Percentiles rank a stretch among this genome's conserved stretches.
Evolutionary conservation across 92 coral and sea anemone species (phyloP).

Genomic region (Heliopora coerulea): DNA sequence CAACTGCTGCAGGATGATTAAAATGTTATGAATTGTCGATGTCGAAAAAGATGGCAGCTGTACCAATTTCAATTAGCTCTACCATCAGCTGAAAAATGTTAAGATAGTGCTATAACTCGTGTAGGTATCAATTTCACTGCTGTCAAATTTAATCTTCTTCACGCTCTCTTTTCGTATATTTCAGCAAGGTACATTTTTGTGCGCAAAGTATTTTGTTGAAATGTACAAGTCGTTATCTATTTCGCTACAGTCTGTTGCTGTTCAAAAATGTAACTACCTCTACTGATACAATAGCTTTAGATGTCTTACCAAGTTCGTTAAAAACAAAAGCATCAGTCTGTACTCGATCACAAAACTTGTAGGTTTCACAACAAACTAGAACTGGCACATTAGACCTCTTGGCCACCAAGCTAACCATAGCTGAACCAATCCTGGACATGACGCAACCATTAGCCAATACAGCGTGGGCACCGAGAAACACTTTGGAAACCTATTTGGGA

Average conservation of each 20-base stretch:
- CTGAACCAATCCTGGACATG: constrained; percentile 96
- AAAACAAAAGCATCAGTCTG: constrained; percentile 97
- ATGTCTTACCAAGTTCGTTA: constrained; percentile 77
- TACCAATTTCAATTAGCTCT: too few species aligned
- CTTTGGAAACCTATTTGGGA: constrained; percentile 80
- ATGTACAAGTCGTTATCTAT: background rate
- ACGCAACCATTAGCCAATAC: constrained; percentile 96
- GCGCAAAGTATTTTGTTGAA: background rate
- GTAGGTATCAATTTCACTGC: too few species aligned
- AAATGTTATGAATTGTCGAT: too few species aligned
- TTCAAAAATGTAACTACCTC: too few species aligned
- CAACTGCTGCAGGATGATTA: too few species aligned
- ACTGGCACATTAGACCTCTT: constrained; percentile 93
- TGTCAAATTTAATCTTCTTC: too few species aligned
- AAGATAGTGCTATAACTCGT: too few species aligned
- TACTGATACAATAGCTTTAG: background rate
- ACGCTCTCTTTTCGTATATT: too few species aligned
- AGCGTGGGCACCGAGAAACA: constrained; percentile 99
- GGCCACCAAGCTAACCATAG: constrained; percentile 98
- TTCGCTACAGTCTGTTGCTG: too few species aligned
- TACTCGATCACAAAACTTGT: constrained; percentile 93
- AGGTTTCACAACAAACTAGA: constrained; percentile 97
- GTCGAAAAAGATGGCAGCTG: too few species aligned
- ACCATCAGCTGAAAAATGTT: too few species aligned
- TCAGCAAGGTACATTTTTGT: too few species aligned